A percentile compares a stretch with the other conserved stretches of the same genome.
phyloP scores from a whole-genome alignment of 1,140 invertebrate species.

The Drosophila ercepeae region DNA sequence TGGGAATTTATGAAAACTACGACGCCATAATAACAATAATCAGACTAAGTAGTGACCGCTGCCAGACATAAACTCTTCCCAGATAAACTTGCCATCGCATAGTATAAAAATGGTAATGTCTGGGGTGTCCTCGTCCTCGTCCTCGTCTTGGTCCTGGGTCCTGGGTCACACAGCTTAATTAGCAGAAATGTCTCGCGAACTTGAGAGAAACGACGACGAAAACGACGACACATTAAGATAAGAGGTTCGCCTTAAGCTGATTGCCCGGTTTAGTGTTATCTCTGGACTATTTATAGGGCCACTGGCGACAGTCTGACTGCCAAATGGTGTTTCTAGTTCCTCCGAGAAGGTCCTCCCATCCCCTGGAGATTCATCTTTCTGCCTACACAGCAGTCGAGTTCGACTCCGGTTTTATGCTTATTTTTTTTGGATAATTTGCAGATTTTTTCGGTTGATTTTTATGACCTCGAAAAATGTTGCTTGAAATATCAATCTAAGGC shows the following conservation, averaged over 20 bases:
- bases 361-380: constrained; percentile 39
- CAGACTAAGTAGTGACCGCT: constrained; percentile 82
- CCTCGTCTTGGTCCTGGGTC: too few species aligned
- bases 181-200: constrained; percentile 71
- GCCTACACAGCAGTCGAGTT: too few species aligned
- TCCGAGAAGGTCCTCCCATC: too few species aligned
- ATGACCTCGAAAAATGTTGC: constrained; percentile 1
- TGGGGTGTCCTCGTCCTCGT: too few species aligned
- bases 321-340: constrained; percentile 11
- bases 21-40: constrained; percentile 82
- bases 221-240: constrained; percentile 73
- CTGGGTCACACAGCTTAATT: constrained; percentile 79
- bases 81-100: constrained; percentile 53
- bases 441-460: constrained; percentile 5
- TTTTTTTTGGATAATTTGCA: too few species aligned
- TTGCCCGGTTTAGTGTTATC: constrained; percentile 53
- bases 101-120: constrained; percentile 72
- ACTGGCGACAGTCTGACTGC: constrained; percentile 42
- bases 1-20: constrained; percentile 81
- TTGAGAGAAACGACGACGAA: constrained; percentile 29
- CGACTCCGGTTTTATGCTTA: not conserved
- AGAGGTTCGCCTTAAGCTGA: constrained; percentile 51
- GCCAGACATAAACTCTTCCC: constrained; percentile 76
- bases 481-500: too few species aligned
- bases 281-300: constrained; percentile 49